Evolutionary conservation across 2,113 vertebrate species (phyloP), one percentile per base, ranked within the genome.

Genomic region (Helogale parvula): DNA sequence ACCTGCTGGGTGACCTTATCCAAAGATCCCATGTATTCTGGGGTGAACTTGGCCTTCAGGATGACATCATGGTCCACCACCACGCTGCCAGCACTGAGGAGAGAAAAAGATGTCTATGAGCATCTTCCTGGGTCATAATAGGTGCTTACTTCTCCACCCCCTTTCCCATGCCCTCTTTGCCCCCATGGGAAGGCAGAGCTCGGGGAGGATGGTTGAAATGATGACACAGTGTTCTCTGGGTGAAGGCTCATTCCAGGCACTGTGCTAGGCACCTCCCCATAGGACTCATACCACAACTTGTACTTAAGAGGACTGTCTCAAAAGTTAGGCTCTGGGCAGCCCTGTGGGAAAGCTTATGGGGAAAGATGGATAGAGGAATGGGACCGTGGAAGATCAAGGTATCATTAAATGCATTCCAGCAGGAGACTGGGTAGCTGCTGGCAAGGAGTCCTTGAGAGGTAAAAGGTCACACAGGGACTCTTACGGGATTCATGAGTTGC

Each of bases 1-100:
- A 97, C 72, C 0, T 31, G 0, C 8, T 17, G 0, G 0, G 12
- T 6, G 69, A 6, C 33, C 0, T 9, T 27, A 1, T 52, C 0
- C 1, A 98, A 31, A 0, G n/a, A 21, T 2, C 29, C 9, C 27
- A 63, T 0, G 7, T 63, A 97, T 0, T 69, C 8, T 3, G 17
- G 17, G 2, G 41, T 96, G 72, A 90, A 97, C 2, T 19, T 13
- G 71, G 96, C 0, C 38, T 23, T 77, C 63, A 97, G 76, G 63
- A 97, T 15, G 60, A 98, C 19, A 0, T 98, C 69, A 41, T 98
- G 96, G 1, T 97, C 89, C n/a, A 98, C 98, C 63, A 97, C 81
- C 65, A 98, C 79, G 16, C 96, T 98, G 97, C 97, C 97, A 1
- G 0, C 1, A 9, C 98, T 98, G 60, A 21, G 41, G 81, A 50